Evolutionary conservation across 2,797 vertebrate species (phyloP).

Genomic region (Scleropages formosus): DNA sequence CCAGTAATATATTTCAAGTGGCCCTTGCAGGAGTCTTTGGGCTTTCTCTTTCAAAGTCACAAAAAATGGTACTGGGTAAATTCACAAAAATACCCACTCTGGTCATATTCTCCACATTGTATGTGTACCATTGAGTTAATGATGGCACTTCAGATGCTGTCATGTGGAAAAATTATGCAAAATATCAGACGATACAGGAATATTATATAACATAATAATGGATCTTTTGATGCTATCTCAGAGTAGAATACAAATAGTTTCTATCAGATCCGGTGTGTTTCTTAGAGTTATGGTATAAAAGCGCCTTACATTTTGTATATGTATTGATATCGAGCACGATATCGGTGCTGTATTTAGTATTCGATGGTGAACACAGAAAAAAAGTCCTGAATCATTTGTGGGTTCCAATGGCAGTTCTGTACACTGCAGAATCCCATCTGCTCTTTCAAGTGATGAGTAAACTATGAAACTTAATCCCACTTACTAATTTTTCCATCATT

Average conservation of each 20-base stretch:
- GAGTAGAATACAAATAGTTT: too few relatives aligned
- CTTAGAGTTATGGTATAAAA: not conserved
- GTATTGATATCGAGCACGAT: too few relatives aligned
- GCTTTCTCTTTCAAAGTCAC: not conserved
- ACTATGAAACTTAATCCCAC: conserved; percentile 1
- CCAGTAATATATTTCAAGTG: conserved; percentile 9
- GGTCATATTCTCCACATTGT: too few relatives aligned
- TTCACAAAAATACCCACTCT: too few relatives aligned
- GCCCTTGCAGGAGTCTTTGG: not conserved
- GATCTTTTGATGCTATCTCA: too few relatives aligned
- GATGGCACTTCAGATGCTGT: too few relatives aligned
- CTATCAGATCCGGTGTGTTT: too few relatives aligned
- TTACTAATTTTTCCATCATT: not conserved
- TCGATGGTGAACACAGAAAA: conserved; percentile 23
- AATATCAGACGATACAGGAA: too few relatives aligned
- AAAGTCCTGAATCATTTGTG: conserved; percentile 8
- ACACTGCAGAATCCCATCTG: conserved; percentile 14
- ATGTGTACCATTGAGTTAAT: too few relatives aligned
- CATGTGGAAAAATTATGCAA: too few relatives aligned
- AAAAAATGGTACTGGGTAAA: too few relatives aligned
- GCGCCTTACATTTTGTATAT: not conserved
- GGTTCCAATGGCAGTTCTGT: not conserved
- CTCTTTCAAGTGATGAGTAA: conserved; percentile 7
- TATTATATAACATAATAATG: too few relatives aligned
- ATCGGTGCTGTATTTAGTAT: not conserved